Evolutionary conservation across 2,113 vertebrate genomes (phyloP).

Genomic region (Morone chrysops): DNA sequence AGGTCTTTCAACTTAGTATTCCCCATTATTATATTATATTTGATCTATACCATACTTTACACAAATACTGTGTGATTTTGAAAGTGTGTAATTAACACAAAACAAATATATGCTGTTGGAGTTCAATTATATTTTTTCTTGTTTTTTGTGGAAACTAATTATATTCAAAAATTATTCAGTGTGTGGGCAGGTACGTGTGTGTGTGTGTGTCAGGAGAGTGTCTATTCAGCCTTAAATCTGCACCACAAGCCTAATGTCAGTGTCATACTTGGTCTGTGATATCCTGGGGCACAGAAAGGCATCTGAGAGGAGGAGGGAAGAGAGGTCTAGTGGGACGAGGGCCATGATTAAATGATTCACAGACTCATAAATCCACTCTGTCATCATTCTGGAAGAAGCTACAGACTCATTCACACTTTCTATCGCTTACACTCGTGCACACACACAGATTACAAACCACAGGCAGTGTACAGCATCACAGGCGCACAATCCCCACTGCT

Average conservation of each 20-base stretch:
- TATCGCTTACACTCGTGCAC: conserved; percentile 9
- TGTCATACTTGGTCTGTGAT: conserved; percentile 24
- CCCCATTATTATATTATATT: neutral
- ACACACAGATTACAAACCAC: conserved; percentile 22
- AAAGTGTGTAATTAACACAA: neutral
- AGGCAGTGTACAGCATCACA: neutral
- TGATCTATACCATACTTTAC: neutral
- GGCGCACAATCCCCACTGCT: neutral
- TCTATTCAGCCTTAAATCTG: conserved; percentile 29
- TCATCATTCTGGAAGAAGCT: conserved; percentile 32
- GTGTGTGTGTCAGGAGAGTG: neutral
- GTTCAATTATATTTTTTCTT: neutral
- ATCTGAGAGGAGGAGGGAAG: conserved; percentile 24
- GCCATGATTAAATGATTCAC: conserved; percentile 50
- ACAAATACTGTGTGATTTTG: neutral
- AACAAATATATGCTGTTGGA: neutral
- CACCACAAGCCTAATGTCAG: conserved; percentile 28
- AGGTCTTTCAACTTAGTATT: neutral
- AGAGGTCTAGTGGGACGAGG: conserved; percentile 25
- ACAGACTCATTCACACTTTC: conserved; percentile 36
- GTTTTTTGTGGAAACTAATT: neutral
- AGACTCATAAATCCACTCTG: conserved; percentile 41
- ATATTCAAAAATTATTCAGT: neutral
- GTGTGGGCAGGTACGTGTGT: neutral
- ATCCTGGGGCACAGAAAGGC: conserved; percentile 30